Evolutionary conservation across 2,797 vertebrate genomes (phyloP), one percentile per base, ranked within the genome.

Genomic region (Micromesistius poutassou): DNA sequence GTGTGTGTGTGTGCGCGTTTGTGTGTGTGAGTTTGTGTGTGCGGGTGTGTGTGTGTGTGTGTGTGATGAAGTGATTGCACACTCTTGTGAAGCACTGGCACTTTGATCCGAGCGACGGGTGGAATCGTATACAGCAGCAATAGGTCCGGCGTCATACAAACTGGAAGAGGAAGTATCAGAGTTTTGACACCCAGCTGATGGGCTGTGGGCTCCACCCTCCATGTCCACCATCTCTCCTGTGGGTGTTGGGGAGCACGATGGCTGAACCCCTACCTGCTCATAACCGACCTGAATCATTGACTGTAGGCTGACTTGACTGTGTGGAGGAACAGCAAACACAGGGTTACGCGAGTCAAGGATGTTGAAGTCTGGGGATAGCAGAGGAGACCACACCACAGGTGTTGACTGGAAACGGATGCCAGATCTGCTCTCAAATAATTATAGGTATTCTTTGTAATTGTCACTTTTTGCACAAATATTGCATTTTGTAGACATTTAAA

Each of bases 1-100:
- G n/a, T 77, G 72, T 72, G 66, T 36, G 74, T 30, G 73, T 19
- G 12, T 74, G 74, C 40, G 35, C 0, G 33, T n/a, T 9, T n/a
- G 72, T 22, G 25, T 77, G 75, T 83, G 79, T 55, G 70, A 73
- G 73, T 66, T 42, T 38, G 79, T 71, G 76, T 35, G 71, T 55
- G 66, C 33, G 71, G 28, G 71, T 33, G 70, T 79, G 72, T 40
- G 71, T 75, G 71, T 38, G 79, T 33, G 77, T 40, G 71, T 75
- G 71, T 38, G 79, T 33, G 77, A 36, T 80, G 2, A 36, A 76
- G 81, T 66, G 62, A 66, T 66, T n/a, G 62, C 62, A 66, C 62
- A 66, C 62, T 66, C 25, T 66, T 66, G n/a, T 66, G 62, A 66
- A 66, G n/a, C 25, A n/a, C 8, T 28, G 62, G 1, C 50, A 62